A percentile compares a stretch with the other conserved stretches of the same genome.
Conservation (phyloP, 2,888 invertebrate species). For the Apantesis nais region DNA sequence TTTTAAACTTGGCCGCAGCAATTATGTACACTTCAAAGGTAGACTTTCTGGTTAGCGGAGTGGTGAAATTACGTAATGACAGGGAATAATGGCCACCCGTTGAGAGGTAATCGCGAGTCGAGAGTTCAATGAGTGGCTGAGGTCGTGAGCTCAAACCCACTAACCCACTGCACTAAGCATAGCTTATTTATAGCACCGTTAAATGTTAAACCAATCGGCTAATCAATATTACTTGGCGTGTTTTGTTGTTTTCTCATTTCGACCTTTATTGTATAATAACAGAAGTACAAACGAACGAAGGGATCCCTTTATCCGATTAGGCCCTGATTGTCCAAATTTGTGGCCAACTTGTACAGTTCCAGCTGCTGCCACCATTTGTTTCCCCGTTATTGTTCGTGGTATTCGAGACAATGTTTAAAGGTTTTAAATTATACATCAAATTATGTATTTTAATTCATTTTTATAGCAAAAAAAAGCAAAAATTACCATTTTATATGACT, state of each 20-base stretch:
- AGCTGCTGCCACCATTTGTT: no score
- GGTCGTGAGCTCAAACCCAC: constrained; percentile 15
- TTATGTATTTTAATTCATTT: no score
- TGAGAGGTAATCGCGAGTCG: constrained; percentile 13
- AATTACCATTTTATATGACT: no score
- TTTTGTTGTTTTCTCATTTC: not conserved
- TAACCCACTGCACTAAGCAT: constrained; percentile 11
- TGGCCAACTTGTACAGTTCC: no score
- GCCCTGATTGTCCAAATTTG: no score
- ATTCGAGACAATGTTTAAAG: no score
- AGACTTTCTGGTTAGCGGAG: not conserved
- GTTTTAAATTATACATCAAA: no score
- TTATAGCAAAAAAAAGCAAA: no score
- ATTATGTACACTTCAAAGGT: not conserved
- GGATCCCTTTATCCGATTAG: no score
- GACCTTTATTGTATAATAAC: not conserved
- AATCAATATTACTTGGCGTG: not conserved
- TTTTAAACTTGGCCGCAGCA: not conserved
- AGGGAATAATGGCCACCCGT: constrained; percentile 10
- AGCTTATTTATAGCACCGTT: constrained; percentile 9
- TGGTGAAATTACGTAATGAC: constrained; percentile 12
- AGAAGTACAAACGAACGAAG: no score
- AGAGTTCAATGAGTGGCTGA: constrained; percentile 21
- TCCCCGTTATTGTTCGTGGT: no score
- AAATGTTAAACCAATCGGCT: constrained; percentile 6